phyloP scores from a whole-genome alignment of 30 jellyfish, hydroid and myxozoan genomes.

The Euphysa ruthae region DNA sequence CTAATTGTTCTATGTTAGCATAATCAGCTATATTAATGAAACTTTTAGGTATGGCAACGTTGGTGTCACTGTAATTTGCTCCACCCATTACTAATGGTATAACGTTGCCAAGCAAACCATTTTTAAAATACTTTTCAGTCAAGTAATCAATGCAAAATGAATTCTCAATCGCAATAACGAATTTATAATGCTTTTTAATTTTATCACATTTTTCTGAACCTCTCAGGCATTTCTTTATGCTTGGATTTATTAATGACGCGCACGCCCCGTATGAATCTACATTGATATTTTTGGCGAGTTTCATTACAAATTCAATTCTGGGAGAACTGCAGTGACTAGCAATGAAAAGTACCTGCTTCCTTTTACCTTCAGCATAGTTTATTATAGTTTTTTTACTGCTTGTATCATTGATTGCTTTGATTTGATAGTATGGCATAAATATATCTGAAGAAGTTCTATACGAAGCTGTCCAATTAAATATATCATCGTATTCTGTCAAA shows the following conservation, averaged over 20 bases:
- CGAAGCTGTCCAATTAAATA: constrained; percentile 75
- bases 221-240: constrained; percentile 46
- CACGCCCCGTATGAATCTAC: constrained; percentile 86
- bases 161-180: constrained; percentile 76
- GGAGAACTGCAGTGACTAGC: constrained; percentile 56
- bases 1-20: constrained; percentile 30
- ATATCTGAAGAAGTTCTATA: constrained; percentile 72
- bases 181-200: constrained; percentile 54
- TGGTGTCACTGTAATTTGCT: constrained; percentile 50
- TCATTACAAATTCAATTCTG: constrained; percentile 33
- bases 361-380: constrained; percentile 67
- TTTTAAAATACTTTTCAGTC: constrained; percentile 71
- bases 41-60: constrained; percentile 53
- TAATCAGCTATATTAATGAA: constrained; percentile 50
- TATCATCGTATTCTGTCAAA: constrained; percentile 5
- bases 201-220: constrained; percentile 28
- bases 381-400: background rate
- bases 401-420: constrained; percentile 8
- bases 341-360: constrained; percentile 37
- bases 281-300: constrained; percentile 23
- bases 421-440: constrained; percentile 37
- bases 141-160: constrained; percentile 70
- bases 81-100: constrained; percentile 80
- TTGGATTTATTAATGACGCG: constrained; percentile 23
- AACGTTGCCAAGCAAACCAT: constrained; percentile 46